phyloP scores from a whole-genome alignment of 2,797 vertebrate species.

The Pseudochirops cupreus region DNA sequence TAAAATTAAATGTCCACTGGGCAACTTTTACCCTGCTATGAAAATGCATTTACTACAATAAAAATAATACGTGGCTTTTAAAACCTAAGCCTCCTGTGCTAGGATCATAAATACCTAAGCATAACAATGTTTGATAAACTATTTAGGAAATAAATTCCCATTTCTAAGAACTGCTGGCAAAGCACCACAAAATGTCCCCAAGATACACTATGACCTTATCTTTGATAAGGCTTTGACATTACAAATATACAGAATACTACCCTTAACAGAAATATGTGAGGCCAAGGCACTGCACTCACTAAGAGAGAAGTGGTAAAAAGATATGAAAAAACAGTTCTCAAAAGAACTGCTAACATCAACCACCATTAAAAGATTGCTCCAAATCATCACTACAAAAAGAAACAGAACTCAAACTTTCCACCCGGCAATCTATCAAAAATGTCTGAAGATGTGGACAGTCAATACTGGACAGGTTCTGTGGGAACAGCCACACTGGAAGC shows the following conservation, averaged over 20 bases:
- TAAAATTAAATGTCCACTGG: neutral
- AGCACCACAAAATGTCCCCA: neutral
- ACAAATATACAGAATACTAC: neutral
- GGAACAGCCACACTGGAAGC: neutral
- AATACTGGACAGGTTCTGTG: neutral
- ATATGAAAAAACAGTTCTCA: neutral
- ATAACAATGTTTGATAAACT: neutral
- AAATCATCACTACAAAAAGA: neutral
- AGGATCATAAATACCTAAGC: neutral
- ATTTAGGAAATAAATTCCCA: neutral
- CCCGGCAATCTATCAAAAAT: neutral
- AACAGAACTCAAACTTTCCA: neutral
- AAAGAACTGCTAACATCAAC: neutral
- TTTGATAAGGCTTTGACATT: neutral
- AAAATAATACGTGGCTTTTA: neutral
- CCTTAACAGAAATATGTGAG: neutral
- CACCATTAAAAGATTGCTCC: neutral
- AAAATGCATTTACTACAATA: neutral
- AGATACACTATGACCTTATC: neutral
- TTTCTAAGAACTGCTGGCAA: neutral
- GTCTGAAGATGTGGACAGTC: neutral
- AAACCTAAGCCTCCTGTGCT: neutral
- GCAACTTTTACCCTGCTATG: neutral
- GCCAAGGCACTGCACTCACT: neutral
- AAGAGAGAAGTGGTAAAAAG: neutral